phyloP scores from a whole-genome alignment of 35 echinoderm and acorn worm genomes.

The Apostichopus japonicus region DNA sequence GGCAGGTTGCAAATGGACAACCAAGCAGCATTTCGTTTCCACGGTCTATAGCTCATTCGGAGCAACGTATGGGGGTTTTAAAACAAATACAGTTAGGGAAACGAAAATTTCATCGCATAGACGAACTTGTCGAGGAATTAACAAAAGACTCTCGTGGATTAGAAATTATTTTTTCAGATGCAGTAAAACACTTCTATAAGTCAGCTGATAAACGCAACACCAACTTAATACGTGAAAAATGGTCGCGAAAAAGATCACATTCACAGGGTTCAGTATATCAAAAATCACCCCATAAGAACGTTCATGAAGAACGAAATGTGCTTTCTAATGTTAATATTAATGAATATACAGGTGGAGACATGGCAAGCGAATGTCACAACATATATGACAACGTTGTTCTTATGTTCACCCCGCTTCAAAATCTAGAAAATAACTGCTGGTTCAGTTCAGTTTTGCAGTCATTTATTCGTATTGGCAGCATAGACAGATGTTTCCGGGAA shows the following conservation, averaged over 20 bases:
- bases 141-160: neutral
- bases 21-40: neutral
- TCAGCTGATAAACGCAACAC: neutral
- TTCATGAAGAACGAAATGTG: too few relatives aligned
- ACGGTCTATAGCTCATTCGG: neutral
- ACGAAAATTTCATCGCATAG: neutral
- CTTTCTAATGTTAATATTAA: too few relatives aligned
- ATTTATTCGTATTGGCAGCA: too few relatives aligned
- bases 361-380: too few relatives aligned
- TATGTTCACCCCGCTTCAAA: too few relatives aligned
- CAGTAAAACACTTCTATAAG: neutral
- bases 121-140: neutral
- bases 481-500: too few relatives aligned
- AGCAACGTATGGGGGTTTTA: conserved; percentile 4
- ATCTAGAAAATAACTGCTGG: too few relatives aligned
- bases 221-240: neutral
- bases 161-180: too few relatives aligned
- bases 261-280: neutral
- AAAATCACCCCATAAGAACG: neutral
- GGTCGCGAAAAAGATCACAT: neutral
- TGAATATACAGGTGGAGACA: too few relatives aligned
- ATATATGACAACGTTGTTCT: too few relatives aligned
- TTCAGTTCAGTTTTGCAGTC: too few relatives aligned
- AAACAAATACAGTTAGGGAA: neutral
- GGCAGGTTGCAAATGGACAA: too few relatives aligned